These are phyloP conservation scores for Somateria mollissima DNA, from an alignment of 2,797 vertebrate species.

Conservation along the genomic window DNA sequence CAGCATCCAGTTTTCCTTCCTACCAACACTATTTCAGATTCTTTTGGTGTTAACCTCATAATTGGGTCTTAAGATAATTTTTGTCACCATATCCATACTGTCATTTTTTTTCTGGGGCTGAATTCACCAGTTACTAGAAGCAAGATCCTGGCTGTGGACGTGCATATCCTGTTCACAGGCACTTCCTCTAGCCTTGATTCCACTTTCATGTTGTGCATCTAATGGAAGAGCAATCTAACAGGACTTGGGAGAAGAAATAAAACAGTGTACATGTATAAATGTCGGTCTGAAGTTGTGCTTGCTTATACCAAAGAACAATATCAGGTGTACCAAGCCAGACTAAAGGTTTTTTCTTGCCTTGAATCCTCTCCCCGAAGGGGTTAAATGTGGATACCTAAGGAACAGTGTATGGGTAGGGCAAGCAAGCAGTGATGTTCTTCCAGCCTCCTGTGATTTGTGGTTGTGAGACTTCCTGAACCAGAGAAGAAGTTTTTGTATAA, in stretches of 20 bases:
- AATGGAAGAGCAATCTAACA: neutral
- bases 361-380: neutral
- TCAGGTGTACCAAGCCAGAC: neutral
- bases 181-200: neutral
- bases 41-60: neutral
- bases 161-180: neutral
- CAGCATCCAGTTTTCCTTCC: neutral
- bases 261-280: neutral
- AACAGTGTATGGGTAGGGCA: neutral
- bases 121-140: neutral
- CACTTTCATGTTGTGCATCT: neutral
- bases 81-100: neutral
- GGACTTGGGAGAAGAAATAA: neutral
- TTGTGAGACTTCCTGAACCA: neutral
- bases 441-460: neutral
- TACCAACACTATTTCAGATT: accelerated
- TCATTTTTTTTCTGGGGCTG: neutral
- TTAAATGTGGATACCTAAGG: neutral
- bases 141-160: neutral
- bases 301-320: neutral
- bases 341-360: neutral
- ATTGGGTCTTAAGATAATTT: neutral
- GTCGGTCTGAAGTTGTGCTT: neutral
- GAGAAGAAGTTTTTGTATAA: neutral
- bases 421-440: neutral